These are phyloP conservation scores for Emmelina monodactyla DNA, from an alignment of 2,888 invertebrate species.

Conservation along the genomic window DNA sequence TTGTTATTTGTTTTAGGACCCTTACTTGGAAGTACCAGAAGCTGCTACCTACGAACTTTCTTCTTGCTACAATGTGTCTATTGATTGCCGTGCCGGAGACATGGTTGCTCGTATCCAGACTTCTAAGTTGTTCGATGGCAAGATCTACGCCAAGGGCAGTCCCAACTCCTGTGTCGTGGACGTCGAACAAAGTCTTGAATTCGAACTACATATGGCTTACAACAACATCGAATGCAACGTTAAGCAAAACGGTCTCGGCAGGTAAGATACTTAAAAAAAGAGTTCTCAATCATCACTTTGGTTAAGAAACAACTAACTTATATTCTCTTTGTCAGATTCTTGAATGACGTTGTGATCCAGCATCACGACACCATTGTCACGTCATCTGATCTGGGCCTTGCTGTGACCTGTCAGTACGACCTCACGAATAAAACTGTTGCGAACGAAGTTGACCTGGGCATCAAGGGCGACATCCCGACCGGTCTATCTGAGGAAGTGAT, in stretches of 20 bases:
- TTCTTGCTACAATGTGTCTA: constrained; percentile 93
- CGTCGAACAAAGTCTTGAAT: constrained; percentile 86
- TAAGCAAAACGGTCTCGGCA: constrained; percentile 85
- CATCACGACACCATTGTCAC: constrained; percentile 96
- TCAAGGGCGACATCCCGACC: constrained; percentile 86
- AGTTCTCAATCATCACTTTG: neutral
- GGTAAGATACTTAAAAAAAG: constrained; percentile 37
- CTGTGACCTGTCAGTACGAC: constrained; percentile 94
- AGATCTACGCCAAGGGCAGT: constrained; percentile 93
- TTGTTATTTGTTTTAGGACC: constrained; percentile 66
- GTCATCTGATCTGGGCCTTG: constrained; percentile 90
- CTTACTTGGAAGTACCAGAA: constrained; percentile 89
- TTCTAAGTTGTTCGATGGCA: constrained; percentile 91
- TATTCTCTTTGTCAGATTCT: constrained; percentile 56
- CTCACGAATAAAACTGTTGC: constrained; percentile 93
- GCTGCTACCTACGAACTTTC: constrained; percentile 91
- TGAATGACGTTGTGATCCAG: constrained; percentile 93
- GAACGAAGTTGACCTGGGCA: constrained; percentile 89
- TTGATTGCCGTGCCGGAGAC: constrained; percentile 90
- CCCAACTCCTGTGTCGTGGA: constrained; percentile 93
- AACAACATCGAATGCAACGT: constrained; percentile 93
- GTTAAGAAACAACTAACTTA: neutral
- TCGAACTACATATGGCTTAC: constrained; percentile 91
- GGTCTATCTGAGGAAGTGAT: constrained; percentile 89
- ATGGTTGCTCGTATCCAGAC: constrained; percentile 94